Evolutionary conservation across 2,113 vertebrate genomes (phyloP).

Genomic region (Ochotona princeps): DNA sequence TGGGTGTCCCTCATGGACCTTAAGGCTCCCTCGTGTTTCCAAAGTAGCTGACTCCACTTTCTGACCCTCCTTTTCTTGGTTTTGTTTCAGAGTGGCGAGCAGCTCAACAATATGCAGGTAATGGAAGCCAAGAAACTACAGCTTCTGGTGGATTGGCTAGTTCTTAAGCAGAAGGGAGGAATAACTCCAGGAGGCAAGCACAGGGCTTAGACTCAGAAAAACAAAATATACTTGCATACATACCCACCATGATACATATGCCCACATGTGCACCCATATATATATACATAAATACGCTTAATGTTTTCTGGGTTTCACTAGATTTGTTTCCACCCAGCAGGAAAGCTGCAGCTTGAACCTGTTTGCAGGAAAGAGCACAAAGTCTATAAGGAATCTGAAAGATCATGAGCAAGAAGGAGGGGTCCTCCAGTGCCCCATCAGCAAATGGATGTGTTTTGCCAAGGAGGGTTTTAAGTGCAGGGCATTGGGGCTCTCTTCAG

Average conservation of each 20-base stretch:
- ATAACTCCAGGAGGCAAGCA: not conserved
- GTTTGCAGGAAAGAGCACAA: not conserved
- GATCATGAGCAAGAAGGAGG: slow-evolving; percentile 22
- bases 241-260: not conserved
- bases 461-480: not conserved
- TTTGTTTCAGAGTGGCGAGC: slow-evolving; percentile 69
- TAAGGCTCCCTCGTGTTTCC: not conserved
- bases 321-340: not conserved
- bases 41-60: not conserved
- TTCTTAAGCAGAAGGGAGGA: not conserved
- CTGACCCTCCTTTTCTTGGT: slow-evolving; percentile 52
- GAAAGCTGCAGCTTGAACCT: not conserved
- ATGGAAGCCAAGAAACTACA: not conserved
- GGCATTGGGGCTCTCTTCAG: not conserved
- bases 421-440: not conserved
- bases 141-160: not conserved
- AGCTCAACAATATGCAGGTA: slow-evolving; percentile 67
- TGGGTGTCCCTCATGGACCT: not conserved
- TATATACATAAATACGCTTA: not conserved
- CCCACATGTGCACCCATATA: not conserved
- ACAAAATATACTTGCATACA: not conserved
- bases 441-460: not conserved
- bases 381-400: not conserved
- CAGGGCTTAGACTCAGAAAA: not conserved
- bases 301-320: not conserved